Conservation (phyloP, 2,888 invertebrate genomes). For the Linnaemya vulpina region DNA sequence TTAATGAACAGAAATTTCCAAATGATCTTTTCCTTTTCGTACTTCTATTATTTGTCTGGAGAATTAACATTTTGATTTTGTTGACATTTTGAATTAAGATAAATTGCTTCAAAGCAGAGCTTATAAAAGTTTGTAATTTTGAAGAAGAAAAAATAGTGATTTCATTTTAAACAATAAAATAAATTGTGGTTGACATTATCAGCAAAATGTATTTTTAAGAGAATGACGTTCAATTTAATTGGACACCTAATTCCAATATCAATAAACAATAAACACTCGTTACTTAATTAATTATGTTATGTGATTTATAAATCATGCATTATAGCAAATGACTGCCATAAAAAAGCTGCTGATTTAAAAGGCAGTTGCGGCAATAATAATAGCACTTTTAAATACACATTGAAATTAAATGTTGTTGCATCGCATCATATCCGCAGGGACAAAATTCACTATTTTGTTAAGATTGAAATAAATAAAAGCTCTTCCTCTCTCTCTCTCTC, state of each 20-base stretch:
- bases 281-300: not conserved
- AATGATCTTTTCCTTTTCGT: constrained; percentile 29
- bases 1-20: constrained; percentile 6
- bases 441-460: too few species aligned
- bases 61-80: constrained; percentile 65
- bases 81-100: constrained; percentile 67
- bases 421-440: too few species aligned
- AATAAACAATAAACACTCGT: not conserved
- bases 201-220: not conserved
- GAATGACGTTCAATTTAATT: not conserved
- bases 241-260: not conserved
- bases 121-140: constrained; percentile 9
- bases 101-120: constrained; percentile 57
- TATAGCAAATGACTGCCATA: not conserved
- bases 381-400: not conserved
- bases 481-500: too few species aligned
- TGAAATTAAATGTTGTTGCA: too few species aligned
- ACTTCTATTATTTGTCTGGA: constrained; percentile 49
- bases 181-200: not conserved
- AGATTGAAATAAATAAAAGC: too few species aligned
- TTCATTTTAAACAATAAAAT: not conserved
- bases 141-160: not conserved
- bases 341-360: not conserved
- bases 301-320: not conserved
- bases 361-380: not conserved